These are phyloP conservation scores for Trypoxylon attenuatum DNA, from an alignment of 2,888 invertebrate genomes.

Conservation along the genomic window DNA sequence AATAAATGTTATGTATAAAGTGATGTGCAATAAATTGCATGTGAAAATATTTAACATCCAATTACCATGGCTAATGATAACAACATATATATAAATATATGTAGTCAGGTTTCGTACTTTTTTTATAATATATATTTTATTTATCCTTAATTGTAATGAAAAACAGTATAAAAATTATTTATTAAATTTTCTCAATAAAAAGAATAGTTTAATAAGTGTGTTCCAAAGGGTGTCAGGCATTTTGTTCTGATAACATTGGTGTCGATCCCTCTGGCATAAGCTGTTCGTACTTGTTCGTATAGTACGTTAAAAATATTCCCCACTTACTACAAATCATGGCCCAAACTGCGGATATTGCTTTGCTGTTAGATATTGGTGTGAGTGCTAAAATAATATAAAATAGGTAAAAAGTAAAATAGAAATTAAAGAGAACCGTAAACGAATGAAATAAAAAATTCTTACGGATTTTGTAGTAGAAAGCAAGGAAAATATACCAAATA, in stretches of 20 bases:
- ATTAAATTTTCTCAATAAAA: not conserved
- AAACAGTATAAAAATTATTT: not conserved
- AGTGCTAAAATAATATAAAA: slow-evolving; percentile 39
- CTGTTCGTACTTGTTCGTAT: slow-evolving; percentile 50
- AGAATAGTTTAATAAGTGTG: slow-evolving; percentile 7
- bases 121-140: slow-evolving; percentile 23
- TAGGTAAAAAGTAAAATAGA: not conserved
- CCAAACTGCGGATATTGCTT: slow-evolving; percentile 53
- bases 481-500: slow-evolving; percentile 59
- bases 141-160: not conserved
- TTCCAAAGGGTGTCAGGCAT: slow-evolving; percentile 23
- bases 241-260: slow-evolving; percentile 47
- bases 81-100: not conserved
- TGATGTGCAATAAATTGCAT: not conserved
- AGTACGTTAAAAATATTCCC: slow-evolving; percentile 54
- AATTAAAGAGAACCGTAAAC: not conserved
- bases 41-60: not conserved
- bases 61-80: not conserved
- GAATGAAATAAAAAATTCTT: slow-evolving; percentile 23
- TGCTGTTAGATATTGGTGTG: slow-evolving; percentile 46
- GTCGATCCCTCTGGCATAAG: slow-evolving; percentile 42
- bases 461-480: slow-evolving; percentile 56
- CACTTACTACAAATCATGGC: slow-evolving; percentile 53
- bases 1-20: not conserved
- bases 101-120: not conserved